Evolutionary conservation across 2,797 vertebrate species (phyloP).

Genomic region (Falco concolor): DNA sequence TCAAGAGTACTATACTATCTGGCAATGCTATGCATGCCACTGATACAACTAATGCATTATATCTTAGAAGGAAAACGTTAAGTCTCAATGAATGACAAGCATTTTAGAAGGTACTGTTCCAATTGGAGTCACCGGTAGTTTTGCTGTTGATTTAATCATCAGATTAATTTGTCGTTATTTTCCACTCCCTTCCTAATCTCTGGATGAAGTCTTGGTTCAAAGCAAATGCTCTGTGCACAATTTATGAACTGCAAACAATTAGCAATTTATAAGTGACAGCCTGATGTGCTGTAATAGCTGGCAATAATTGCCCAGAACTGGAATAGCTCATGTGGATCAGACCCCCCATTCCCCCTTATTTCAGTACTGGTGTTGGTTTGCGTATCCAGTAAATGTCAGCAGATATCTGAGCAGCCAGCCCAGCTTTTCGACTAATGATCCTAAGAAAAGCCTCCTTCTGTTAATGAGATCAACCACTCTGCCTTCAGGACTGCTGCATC

Average conservation of each 20-base stretch:
- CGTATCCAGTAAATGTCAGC: slow-evolving; percentile 9
- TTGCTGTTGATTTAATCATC: background rate
- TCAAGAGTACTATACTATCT: background rate
- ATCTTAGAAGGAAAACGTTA: background rate
- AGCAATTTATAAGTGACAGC: background rate
- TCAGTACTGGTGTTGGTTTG: background rate
- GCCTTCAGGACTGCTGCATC: background rate
- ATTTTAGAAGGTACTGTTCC: background rate
- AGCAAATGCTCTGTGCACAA: background rate
- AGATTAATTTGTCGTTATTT: background rate
- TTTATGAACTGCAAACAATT: background rate
- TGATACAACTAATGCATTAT: background rate
- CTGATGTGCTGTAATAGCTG: background rate
- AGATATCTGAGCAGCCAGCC: background rate
- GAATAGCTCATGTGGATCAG: background rate
- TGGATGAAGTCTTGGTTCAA: background rate
- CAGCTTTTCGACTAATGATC: background rate
- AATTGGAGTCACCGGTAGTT: background rate
- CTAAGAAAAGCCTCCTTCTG: background rate
- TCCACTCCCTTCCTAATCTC: background rate
- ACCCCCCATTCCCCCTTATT: background rate
- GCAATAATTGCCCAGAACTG: background rate
- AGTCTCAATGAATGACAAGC: background rate
- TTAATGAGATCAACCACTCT: background rate
- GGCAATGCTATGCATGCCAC: background rate